Percentiles rank a stretch among this genome's conserved stretches.
phyloP scores from a whole-genome alignment of 2,113 vertebrate species.

The pig (Sus scrofa) region T2T-Sscrofa CM000826.6:131666001-131666500 shows the following conservation, averaged over 20 bases:
- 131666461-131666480: slow-evolving; percentile 62
- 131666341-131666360: background rate
- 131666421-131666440: background rate
- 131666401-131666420: background rate
- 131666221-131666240: background rate
- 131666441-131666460: slow-evolving; percentile 20
- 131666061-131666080: background rate
- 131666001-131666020: background rate
- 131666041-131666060: slow-evolving; percentile 16
- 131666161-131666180: background rate
- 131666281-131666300: background rate
- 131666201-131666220: background rate
- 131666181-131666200: slow-evolving; percentile 1
- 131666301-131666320: background rate
- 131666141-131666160: slow-evolving; percentile 38
- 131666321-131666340: background rate
- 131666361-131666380: background rate
- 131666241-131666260: background rate
- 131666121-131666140: background rate
- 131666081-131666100: background rate
- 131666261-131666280: background rate
- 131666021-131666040: background rate
- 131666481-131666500: slow-evolving; percentile 35
- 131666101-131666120: background rate
- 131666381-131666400: background rate